Evolutionary conservation across 1,140 invertebrate species (phyloP), one percentile per base, ranked within the genome.

Genomic region (Eurosta solidaginis): DNA sequence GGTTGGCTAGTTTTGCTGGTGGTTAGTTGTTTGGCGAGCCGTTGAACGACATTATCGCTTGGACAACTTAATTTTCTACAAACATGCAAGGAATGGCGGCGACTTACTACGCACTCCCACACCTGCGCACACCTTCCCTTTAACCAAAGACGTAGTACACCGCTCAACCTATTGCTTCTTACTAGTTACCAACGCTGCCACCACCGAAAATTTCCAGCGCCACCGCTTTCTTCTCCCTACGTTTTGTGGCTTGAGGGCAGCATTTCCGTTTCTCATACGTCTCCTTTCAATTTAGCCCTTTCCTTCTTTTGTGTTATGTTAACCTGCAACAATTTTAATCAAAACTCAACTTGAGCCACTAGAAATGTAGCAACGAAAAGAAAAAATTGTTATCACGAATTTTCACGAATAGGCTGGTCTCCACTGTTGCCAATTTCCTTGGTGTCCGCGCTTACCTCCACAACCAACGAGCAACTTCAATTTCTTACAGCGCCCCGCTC

Each of bases 1-100:
- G 20, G 25, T 22, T 25, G 50, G 20, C 12, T 59, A 17, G 54
- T 29, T 59, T 10, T 33, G 7, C 33, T 22, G 9, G 36, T 25
- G 54, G 45, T 33, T 63, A 50, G n/a, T 50, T 20, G 17, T 49
- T 10, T 63, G 33, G 59, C 59, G 36, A 52, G 59, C 59, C 59
- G 33, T 14, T 68, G 59, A 42, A 50, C 42, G 74, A 75, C 42
- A 75, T 75, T 50, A 75, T 75, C 74, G 74, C 74, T 20, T 42
- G 42, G 74, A 75, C 74, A 75, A 75, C 74, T 75, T 75, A 75
- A 75, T 75, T 75, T 75, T 75, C 42, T 22, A 47, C 25, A 49
- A 75, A 75, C 74, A 75, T 75, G 74, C 74, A 75, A 75, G 42
- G 44, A 50, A 75, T 50, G 74, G 47, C 74, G 74, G 47, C 36